phyloP scores from a whole-genome alignment of 2,113 vertebrate genomes.

The Lepus timidus region DNA sequence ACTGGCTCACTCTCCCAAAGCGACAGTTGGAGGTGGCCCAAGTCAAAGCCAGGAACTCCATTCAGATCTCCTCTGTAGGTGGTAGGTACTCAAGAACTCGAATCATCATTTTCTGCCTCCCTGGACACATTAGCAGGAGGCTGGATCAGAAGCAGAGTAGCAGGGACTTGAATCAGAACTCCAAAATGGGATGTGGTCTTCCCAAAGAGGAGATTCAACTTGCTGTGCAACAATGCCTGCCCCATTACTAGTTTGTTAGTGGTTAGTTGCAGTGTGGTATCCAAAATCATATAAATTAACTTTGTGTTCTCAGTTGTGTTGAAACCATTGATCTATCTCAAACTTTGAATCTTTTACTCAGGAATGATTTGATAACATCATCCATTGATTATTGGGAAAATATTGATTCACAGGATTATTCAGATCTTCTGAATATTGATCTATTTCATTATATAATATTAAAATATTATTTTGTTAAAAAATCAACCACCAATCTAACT shows the following conservation, averaged over 20 bases:
- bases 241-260: background rate
- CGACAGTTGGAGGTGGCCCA: too few relatives aligned
- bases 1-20: too few relatives aligned
- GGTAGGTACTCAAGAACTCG: too few relatives aligned
- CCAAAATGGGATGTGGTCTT: too few relatives aligned
- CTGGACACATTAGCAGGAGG: too few relatives aligned
- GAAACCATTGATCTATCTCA: background rate
- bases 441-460: background rate
- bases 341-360: slow-evolving; percentile 35
- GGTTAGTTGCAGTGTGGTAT: slow-evolving; percentile 1
- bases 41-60: too few relatives aligned
- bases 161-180: too few relatives aligned
- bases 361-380: background rate
- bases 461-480: background rate
- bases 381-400: slow-evolving; percentile 35
- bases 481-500: background rate
- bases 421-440: slow-evolving; percentile 23
- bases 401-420: slow-evolving; percentile 6
- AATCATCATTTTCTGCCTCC: too few relatives aligned
- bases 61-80: too few relatives aligned
- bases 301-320: background rate
- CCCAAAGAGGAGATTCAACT: too few relatives aligned
- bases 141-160: too few relatives aligned
- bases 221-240: too few relatives aligned
- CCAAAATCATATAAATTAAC: background rate